phyloP scores from a whole-genome alignment of 2,797 vertebrate species.

The Clarias platycephalus region DNA sequence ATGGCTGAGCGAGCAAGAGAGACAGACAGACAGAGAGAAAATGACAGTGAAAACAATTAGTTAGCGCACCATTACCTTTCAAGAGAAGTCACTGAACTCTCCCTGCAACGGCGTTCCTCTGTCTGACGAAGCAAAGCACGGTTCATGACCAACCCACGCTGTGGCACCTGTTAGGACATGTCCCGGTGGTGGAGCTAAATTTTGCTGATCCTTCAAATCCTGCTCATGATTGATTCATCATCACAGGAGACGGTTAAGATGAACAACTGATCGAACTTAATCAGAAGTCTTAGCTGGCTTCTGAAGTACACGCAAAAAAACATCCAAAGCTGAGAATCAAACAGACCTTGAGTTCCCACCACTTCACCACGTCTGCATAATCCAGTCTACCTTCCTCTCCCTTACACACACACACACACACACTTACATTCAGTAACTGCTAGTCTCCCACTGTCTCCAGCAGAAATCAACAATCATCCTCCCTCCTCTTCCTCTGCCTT shows the following conservation, averaged over 20 bases:
- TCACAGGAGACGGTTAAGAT: neutral
- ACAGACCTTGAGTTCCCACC: conserved; percentile 31
- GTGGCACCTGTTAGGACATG: conserved; percentile 22
- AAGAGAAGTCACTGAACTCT: conserved; percentile 22
- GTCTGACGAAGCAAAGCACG: neutral
- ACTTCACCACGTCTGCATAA: conserved; percentile 21
- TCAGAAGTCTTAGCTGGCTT: neutral
- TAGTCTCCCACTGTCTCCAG: conserved; percentile 29
- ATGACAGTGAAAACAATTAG: neutral
- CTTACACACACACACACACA: conserved; percentile 2
- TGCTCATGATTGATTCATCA: neutral
- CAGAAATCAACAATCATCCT: conserved; percentile 39
- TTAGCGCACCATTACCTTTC: conserved; percentile 8
- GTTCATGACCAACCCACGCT: neutral
- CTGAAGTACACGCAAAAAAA: neutral
- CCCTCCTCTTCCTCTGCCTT: conserved; percentile 32
- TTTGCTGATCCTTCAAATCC: conserved; percentile 2
- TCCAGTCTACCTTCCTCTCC: neutral
- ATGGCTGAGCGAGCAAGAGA: neutral
- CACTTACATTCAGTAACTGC: conserved; percentile 1
- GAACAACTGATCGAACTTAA: neutral
- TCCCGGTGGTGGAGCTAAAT: neutral
- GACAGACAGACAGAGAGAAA: neutral
- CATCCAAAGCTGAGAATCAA: conserved; percentile 18
- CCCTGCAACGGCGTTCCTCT: neutral